phyloP scores from a whole-genome alignment of 2,113 vertebrate species.

The Petroica traversi region DNA sequence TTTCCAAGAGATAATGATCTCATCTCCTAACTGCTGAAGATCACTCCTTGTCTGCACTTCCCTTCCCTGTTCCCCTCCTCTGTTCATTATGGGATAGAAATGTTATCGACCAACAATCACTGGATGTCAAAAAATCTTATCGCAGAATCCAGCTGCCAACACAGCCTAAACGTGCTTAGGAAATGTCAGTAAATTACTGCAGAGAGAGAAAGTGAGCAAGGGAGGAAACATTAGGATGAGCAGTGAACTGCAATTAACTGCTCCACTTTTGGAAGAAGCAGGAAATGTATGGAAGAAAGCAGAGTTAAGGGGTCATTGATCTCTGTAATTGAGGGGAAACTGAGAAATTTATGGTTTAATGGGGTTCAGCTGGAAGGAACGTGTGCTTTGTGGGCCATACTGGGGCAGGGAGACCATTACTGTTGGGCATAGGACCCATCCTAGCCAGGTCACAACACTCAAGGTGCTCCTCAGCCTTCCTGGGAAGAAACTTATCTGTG shows the following conservation, averaged over 20 bases:
- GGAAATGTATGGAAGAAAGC: constrained; percentile 38
- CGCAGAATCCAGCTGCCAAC: constrained; percentile 40
- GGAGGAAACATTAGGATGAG: constrained; percentile 53
- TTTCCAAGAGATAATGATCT: constrained; percentile 61
- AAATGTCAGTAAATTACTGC: constrained; percentile 46
- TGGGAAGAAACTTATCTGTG: neutral
- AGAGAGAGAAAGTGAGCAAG: neutral
- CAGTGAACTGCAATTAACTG: constrained; percentile 43
- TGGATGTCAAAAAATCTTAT: constrained; percentile 55
- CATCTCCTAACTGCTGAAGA: constrained; percentile 42
- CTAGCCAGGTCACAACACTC: neutral
- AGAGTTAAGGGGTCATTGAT: constrained; percentile 48
- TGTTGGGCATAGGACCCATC: neutral
- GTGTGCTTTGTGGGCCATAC: neutral
- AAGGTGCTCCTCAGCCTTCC: neutral
- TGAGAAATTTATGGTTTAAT: constrained; percentile 45
- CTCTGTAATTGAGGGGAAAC: constrained; percentile 38
- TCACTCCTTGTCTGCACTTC: neutral
- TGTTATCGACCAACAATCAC: constrained; percentile 50
- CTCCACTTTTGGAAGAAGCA: constrained; percentile 34
- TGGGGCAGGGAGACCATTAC: neutral
- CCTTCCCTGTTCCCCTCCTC: neutral
- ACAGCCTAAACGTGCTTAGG: constrained; percentile 28
- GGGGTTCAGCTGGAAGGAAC: neutral
- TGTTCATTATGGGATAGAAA: constrained; percentile 53